These are phyloP conservation scores for Alethe diademata DNA, from an alignment of 2,113 vertebrate species.

Conservation along the genomic window DNA sequence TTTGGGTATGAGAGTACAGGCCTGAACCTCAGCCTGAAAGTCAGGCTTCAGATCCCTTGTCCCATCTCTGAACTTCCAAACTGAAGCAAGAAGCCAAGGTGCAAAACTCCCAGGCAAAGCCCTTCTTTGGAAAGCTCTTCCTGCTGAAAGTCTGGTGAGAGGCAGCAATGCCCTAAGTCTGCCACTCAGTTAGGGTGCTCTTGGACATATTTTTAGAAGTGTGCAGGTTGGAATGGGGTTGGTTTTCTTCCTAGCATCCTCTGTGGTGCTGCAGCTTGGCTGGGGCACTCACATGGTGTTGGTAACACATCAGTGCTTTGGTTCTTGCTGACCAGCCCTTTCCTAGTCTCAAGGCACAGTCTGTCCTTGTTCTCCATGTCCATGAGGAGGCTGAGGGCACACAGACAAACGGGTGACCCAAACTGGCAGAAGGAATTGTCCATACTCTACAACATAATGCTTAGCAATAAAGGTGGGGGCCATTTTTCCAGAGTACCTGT, in stretches of 20 bases:
- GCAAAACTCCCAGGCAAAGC: not conserved
- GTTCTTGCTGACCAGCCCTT: not conserved
- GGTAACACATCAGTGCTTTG: not conserved
- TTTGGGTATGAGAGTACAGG: not conserved
- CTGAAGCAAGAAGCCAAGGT: not conserved
- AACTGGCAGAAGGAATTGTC: not conserved
- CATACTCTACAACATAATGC: not conserved
- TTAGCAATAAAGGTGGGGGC: not conserved
- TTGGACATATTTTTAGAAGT: not conserved
- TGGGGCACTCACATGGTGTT: not conserved
- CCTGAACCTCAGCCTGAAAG: not conserved
- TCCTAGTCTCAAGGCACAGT: not conserved
- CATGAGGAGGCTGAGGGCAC: not conserved
- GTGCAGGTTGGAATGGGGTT: not conserved
- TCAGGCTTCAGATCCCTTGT: not conserved
- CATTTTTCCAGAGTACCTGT: not conserved
- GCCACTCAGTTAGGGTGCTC: not conserved
- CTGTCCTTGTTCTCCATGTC: not conserved
- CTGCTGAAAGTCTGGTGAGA: not conserved
- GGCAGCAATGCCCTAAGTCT: not conserved
- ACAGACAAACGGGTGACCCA: accelerated
- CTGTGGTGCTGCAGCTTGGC: not conserved
- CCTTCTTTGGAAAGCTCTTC: not conserved
- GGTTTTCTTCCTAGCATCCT: not conserved
- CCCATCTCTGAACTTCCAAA: not conserved